A percentile compares a stretch with the other conserved stretches of the same genome.
These are phyloP conservation scores for Platypus cylindrus DNA, from an alignment of 2,888 invertebrate genomes.

Conservation along the genomic window DNA sequence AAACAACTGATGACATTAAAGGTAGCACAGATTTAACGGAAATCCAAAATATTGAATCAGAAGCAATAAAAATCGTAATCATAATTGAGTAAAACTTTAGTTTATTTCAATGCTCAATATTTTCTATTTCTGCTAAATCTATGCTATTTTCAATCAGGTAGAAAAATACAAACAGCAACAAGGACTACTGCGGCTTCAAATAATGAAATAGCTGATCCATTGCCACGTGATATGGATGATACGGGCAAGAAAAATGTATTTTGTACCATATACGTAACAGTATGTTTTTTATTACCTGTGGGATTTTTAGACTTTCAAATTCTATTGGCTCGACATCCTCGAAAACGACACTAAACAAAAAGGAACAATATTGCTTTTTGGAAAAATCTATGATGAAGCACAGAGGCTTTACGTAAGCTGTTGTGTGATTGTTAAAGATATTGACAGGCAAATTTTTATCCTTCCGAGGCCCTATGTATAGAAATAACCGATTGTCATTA, in stretches of 20 bases:
- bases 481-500: too few relatives aligned
- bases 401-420: constrained; percentile 63
- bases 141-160: too few relatives aligned
- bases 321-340: constrained; percentile 92
- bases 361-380: constrained; percentile 86
- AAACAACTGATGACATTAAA: constrained; percentile 20
- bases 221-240: too few relatives aligned
- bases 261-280: too few relatives aligned
- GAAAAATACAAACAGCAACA: too few relatives aligned
- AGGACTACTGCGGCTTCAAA: too few relatives aligned
- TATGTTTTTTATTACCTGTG: neutral
- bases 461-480: constrained; percentile 77
- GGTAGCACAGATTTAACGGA: constrained; percentile 28
- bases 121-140: too few relatives aligned
- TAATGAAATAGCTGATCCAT: too few relatives aligned
- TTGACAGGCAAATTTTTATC: constrained; percentile 71
- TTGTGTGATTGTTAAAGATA: constrained; percentile 74
- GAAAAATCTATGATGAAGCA: constrained; percentile 58
- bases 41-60: constrained; percentile 25
- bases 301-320: constrained; percentile 35
- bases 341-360: constrained; percentile 74
- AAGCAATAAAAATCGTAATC: constrained; percentile 4
- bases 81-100: too few relatives aligned
- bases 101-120: too few relatives aligned
- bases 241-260: too few relatives aligned